Base-by-base conservation (phyloP, 2,888 invertebrate genomes). In the Axea sp. region DNA sequence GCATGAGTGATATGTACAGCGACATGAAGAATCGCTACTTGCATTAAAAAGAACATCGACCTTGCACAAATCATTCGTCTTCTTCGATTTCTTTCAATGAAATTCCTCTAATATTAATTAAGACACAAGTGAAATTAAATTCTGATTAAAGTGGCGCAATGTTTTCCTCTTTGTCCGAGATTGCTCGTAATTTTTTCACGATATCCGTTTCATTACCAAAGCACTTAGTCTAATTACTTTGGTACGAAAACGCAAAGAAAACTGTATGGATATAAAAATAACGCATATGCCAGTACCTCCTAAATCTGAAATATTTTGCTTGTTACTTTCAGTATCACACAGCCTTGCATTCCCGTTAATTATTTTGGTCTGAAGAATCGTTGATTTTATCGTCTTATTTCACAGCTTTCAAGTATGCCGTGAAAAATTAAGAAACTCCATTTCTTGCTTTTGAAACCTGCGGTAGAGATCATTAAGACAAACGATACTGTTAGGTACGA, bases 381-480 rank as follows among this genome's bases (percentile, higher is more conserved):
- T 59, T 59, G 33, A 59, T 57, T 33, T 22, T 9, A 9, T 3
- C 43, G 31, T 33, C 24, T 33, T 26, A 12, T 35, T 57, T 1
- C 8, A 17, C n/a, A 3, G 30, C n/a, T 3, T 2, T n/a, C n/a
- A 15, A 37, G 19, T 7, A 9, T 2, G 8, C n/a, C n/a, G 8
- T 37, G 15, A 59, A 33, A 22, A 59, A 59, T 41, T 24, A 59
- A 59, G 45, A 35, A 45, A 45, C 33, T 35, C 26, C 30, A 17
- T 59, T 59, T 59, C 45, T 9, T 15, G 59, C 35, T n/a, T 59
- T 59, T 59, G 26, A 31, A 57, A 57, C 57, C 30, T 12, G 5
- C 3, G 15, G 30, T 17, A 3, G n/a, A 26, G 35, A 59, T 35
- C 45, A 59, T 59, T 45, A 45, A 43, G 33, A 59, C 45, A 45